These are phyloP conservation scores for Barnardius zonarius DNA, from an alignment of 2,113 vertebrate species.

Conservation along the genomic window DNA sequence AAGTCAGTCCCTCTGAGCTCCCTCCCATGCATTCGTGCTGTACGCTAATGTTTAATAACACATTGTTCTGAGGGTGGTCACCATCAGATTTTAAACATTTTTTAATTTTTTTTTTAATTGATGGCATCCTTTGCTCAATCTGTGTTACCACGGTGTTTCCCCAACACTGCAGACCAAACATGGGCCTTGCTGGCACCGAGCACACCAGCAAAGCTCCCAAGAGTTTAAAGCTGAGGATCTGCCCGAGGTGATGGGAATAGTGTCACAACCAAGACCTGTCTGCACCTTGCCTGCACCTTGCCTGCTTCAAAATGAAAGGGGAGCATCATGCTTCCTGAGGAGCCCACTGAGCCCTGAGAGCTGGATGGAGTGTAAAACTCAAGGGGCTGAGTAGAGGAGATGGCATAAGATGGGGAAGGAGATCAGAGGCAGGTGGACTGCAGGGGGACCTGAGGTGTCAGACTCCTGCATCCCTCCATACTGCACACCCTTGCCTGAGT, in stretches of 20 bases:
- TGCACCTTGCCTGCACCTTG: background rate
- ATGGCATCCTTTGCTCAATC: background rate
- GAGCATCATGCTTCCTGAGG: background rate
- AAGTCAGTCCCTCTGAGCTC: background rate
- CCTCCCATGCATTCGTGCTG: background rate
- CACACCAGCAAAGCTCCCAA: background rate
- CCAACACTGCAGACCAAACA: background rate
- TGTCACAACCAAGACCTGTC: background rate
- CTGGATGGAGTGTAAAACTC: background rate
- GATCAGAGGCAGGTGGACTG: background rate
- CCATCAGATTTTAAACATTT: background rate
- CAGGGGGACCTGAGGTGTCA: background rate
- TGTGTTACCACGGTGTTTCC: background rate
- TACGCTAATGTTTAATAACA: background rate
- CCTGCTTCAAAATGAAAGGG: background rate
- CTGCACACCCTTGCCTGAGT: background rate
- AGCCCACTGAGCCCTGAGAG: background rate
- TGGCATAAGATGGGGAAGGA: background rate
- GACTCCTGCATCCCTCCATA: accelerated
- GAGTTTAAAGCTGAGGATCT: background rate
- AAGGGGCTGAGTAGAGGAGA: background rate
- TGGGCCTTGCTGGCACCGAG: background rate
- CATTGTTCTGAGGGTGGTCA: background rate
- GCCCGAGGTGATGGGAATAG: background rate
- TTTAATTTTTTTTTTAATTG: background rate